A percentile compares a stretch with the other conserved stretches of the same genome.
phyloP scores from a whole-genome alignment of 2,113 vertebrate genomes.

The Desmodus rotundus region DNA sequence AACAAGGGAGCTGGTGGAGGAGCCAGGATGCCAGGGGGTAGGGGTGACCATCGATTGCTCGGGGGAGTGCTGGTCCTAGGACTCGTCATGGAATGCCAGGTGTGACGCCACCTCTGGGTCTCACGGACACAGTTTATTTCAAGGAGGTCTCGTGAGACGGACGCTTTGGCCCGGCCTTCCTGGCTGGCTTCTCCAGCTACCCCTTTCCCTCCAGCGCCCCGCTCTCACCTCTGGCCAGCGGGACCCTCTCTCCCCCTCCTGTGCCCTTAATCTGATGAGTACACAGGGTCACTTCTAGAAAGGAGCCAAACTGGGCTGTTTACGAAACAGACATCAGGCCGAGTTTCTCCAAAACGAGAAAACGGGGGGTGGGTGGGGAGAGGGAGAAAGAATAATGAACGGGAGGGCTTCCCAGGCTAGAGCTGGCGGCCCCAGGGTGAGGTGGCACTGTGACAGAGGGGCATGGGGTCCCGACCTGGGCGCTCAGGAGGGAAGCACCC shows the following conservation, averaged over 20 bases:
- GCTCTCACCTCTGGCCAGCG: neutral
- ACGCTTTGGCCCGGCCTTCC: fast-evolving
- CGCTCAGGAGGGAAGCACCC: constrained; percentile 62
- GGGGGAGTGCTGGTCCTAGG: neutral
- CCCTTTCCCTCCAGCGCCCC: neutral
- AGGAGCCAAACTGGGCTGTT: constrained; percentile 66
- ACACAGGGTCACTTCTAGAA: constrained; percentile 69
- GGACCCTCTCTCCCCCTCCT: neutral
- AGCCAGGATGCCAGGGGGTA: neutral
- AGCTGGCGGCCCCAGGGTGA: constrained; percentile 74
- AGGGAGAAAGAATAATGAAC: constrained; percentile 6
- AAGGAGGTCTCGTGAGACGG: fast-evolving
- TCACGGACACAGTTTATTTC: fast-evolving
- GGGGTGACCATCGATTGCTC: fast-evolving
- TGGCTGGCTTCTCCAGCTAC: neutral
- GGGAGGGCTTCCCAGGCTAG: constrained; percentile 75
- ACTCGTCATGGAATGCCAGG: fast-evolving
- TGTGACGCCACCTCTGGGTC: neutral
- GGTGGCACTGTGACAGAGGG: constrained; percentile 77
- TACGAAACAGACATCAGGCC: constrained; percentile 68
- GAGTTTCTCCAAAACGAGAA: constrained; percentile 68
- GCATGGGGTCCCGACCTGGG: constrained; percentile 68
- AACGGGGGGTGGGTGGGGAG: neutral
- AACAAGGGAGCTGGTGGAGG: too few relatives aligned
- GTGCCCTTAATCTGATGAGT: constrained; percentile 12